Base-by-base conservation (phyloP, 2,113 vertebrate species). In the Leucopsar rothschildi region DNA sequence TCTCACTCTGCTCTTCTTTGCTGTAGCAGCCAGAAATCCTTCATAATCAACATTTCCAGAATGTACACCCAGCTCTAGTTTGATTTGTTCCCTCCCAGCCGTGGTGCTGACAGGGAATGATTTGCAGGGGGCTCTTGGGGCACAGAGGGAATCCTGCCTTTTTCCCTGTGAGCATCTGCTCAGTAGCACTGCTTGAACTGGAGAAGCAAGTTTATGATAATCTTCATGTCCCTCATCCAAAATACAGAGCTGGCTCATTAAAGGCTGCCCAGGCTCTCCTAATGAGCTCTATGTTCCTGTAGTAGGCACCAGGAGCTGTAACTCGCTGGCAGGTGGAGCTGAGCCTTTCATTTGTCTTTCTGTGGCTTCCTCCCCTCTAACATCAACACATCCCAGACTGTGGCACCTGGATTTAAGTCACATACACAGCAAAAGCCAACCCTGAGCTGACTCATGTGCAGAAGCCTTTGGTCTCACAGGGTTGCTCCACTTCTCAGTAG, bases 281-380 rank as follows among this genome's bases (percentile, higher is more conserved):
- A 11, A 83, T 0, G 1, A 82, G 76, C 35, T 7, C 52, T 15
- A 0, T 14, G 2, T 18, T 20, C 28, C 56, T 29, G 31, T 2
- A 10, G 60, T 1, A 79, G 42, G 37, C 75, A 73, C 25, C 37
- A n/a, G 65, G 22, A 72, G 64, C 55, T 84, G 68, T 6, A 42
- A 56, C 33, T 37, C 39, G 61, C 60, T 52, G 70, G 29, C 45
- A 42, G 55, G 27, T 60, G 20, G 31, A 70, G 69, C 56, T 49
- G 78, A 90, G 82, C 20, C 39, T 24, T 40, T 56, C 7, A 31
- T 75, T 83, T 50, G 25, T 42, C 52, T 33, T 39, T 45, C 20
- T 73, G 0, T n/a, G 71, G 33, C 5, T 59, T 66, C 82, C 69
- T 80, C 23, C n/a, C 56, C 57, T 80, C 47, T 52, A 28, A 28